Evolutionary conservation across 2,888 invertebrate genomes (phyloP).

Genomic region (Meloe dianella): DNA sequence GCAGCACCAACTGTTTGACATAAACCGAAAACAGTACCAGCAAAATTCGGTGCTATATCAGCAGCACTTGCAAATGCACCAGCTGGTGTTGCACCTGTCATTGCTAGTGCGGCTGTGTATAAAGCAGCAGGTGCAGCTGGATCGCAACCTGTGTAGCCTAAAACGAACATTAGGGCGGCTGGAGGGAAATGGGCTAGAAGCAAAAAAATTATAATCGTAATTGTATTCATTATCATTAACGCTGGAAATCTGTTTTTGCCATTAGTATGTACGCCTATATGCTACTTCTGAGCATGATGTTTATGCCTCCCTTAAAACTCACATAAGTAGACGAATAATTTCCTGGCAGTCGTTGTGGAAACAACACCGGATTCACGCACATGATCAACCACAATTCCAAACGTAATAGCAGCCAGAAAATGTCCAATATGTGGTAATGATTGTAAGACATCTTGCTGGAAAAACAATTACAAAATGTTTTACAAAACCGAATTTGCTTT

Average conservation of each 20-base stretch:
- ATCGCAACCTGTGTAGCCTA: conserved; percentile 67
- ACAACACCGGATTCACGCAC: conserved; percentile 62
- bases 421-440: conserved; percentile 65
- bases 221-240: conserved; percentile 4
- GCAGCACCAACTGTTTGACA: conserved; percentile 66
- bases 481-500: background rate
- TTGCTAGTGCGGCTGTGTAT: conserved; percentile 64
- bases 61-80: conserved; percentile 67
- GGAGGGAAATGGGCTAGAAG: conserved; percentile 64
- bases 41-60: conserved; percentile 65
- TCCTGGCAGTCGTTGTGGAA: conserved; percentile 65
- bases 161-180: conserved; percentile 65
- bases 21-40: conserved; percentile 60
- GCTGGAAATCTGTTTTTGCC: too few relatives aligned
- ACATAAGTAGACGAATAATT: conserved; percentile 66
- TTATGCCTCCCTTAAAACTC: too few relatives aligned
- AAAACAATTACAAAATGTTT: conserved; percentile 16
- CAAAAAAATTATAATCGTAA: background rate
- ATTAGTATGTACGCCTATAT: too few relatives aligned
- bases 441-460: conserved; percentile 64
- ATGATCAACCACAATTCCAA: conserved; percentile 65
- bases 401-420: conserved; percentile 64
- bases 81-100: conserved; percentile 66
- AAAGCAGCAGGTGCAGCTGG: conserved; percentile 64
- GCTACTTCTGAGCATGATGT: too few relatives aligned